A percentile compares a stretch with the other conserved stretches of the same genome.
phyloP scores from a whole-genome alignment of 2,113 vertebrate genomes.

The Corythornis madagascariensis region DNA sequence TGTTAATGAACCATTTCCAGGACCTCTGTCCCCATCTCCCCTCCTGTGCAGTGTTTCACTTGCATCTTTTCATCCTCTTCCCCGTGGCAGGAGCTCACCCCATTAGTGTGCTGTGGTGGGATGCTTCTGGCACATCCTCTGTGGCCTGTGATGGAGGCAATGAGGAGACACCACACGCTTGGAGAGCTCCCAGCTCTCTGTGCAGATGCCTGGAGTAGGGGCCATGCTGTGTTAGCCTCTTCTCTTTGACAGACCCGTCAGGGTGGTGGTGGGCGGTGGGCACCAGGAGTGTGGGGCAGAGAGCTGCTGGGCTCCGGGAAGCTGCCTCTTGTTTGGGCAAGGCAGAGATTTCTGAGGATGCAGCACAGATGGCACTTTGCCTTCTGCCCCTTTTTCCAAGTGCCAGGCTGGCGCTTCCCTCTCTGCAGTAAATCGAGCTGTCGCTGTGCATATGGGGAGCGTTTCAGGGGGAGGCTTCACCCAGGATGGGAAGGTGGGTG shows the following conservation, averaged over 20 bases:
- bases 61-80: not conserved
- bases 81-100: fast-evolving
- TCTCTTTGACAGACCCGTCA: fast-evolving
- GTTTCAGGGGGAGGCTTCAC: fast-evolving
- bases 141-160: not conserved
- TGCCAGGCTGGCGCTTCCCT: not conserved
- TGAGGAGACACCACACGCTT: fast-evolving
- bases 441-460: fast-evolving
- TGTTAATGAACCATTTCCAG: fast-evolving
- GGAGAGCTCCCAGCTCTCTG: not conserved
- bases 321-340: fast-evolving
- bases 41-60: fast-evolving
- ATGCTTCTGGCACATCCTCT: not conserved
- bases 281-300: not conserved
- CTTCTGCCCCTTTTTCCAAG: not conserved
- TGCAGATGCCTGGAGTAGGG: not conserved
- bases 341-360: not conserved
- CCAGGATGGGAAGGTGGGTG: not conserved
- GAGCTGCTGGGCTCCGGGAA: fast-evolving
- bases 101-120: fast-evolving
- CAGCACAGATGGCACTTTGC: not conserved
- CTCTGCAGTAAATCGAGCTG: not conserved
- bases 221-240: not conserved
- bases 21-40: not conserved
- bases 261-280: not conserved